Conservation (phyloP, 2,797 vertebrate genomes). For the Silurus aristotelis region DNA sequence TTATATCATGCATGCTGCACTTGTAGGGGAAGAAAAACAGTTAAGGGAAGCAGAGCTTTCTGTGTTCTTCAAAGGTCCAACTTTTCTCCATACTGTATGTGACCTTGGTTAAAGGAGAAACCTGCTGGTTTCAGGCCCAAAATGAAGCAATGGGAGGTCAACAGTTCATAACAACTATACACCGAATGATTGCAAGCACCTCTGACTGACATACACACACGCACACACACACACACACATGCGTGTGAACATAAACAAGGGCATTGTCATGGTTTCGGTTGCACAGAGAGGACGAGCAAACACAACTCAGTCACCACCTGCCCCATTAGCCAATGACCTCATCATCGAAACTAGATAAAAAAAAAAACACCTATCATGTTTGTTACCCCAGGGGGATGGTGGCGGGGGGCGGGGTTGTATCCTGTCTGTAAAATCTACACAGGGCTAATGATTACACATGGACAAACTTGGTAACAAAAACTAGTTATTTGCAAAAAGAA, state of each 20-base stretch:
- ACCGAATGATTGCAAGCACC: constrained; percentile 5
- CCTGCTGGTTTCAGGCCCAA: constrained; percentile 10
- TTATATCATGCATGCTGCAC: background rate
- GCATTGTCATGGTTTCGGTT: constrained; percentile 57
- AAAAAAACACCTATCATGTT: constrained; percentile 61
- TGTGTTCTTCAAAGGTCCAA: background rate
- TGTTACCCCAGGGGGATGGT: background rate
- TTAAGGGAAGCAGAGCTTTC: background rate
- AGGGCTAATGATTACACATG: constrained; percentile 50
- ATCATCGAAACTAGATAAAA: constrained; percentile 70
- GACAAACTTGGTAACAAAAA: constrained; percentile 32
- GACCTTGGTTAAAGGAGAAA: constrained; percentile 28
- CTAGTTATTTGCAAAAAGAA: constrained; percentile 35
- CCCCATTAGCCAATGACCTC: constrained; percentile 69
- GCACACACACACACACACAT: constrained; percentile 10
- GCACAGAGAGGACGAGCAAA: constrained; percentile 45
- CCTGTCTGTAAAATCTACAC: background rate
- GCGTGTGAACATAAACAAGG: constrained; percentile 42
- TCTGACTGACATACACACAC: constrained; percentile 2
- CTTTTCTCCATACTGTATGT: background rate
- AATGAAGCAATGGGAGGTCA: constrained; percentile 31
- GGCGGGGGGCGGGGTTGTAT: no score
- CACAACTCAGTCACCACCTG: constrained; percentile 47
- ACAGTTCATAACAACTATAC: constrained; percentile 21
- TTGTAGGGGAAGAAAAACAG: background rate